Conservation (phyloP, 1,140 invertebrate species). For the Sogatella furcifera region DNA sequence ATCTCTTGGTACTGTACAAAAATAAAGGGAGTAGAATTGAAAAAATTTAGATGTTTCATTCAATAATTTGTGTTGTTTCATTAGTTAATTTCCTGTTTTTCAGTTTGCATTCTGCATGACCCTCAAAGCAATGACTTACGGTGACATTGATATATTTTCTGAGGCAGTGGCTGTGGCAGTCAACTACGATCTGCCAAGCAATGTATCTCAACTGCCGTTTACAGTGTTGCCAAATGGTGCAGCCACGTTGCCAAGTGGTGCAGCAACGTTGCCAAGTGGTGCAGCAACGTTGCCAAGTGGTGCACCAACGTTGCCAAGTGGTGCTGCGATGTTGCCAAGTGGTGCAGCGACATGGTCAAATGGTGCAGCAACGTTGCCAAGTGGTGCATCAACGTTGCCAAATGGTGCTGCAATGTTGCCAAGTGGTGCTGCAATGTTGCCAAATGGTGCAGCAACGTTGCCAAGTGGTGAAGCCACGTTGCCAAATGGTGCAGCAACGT, state of each 20-base stretch:
- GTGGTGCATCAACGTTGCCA: background rate
- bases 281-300: background rate
- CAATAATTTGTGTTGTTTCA: too few species aligned
- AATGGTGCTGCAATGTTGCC: background rate
- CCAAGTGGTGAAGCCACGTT: background rate
- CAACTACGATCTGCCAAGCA: constrained; percentile 19
- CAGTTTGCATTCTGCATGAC: constrained; percentile 48
- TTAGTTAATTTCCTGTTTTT: constrained; percentile 17
- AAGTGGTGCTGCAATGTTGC: background rate
- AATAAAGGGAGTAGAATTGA: too few species aligned
- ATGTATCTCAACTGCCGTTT: constrained; percentile 6
- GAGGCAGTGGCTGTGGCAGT: constrained; percentile 18
- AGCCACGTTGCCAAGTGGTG: background rate
- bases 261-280: background rate
- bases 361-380: background rate
- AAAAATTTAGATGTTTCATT: too few species aligned
- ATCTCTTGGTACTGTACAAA: too few species aligned
- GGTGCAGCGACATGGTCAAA: background rate
- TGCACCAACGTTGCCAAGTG: background rate
- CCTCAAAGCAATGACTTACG: constrained; percentile 41
- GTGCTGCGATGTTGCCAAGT: background rate
- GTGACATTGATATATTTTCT: constrained; percentile 20
- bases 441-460: background rate
- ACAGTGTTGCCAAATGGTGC: background rate
- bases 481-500: background rate